A percentile compares a stretch with the other conserved stretches of the same genome.
phyloP scores from a whole-genome alignment of 2,113 vertebrate species.

The Mobula hypostoma region DNA sequence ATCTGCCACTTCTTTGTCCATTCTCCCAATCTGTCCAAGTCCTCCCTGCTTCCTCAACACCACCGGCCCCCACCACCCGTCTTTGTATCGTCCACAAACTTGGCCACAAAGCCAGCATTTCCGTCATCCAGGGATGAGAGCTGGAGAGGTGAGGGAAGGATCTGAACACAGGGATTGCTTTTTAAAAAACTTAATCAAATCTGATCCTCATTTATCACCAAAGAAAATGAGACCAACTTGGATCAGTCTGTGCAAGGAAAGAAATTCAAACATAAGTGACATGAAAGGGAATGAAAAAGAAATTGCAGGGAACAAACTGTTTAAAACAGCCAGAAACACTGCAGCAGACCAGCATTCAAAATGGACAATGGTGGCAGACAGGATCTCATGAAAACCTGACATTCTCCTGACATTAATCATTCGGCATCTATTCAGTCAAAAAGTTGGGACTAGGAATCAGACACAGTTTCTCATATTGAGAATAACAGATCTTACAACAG shows the following conservation, averaged over 20 bases:
- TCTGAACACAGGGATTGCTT: not conserved
- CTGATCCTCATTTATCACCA: too few relatives aligned
- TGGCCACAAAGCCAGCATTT: too few relatives aligned
- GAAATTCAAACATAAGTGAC: not conserved
- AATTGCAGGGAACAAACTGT: not conserved
- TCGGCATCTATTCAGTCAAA: not conserved
- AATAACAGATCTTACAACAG: not conserved
- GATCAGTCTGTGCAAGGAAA: too few relatives aligned
- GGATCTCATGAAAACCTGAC: not conserved
- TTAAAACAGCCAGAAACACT: not conserved
- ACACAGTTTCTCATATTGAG: not conserved
- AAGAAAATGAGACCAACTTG: not conserved
- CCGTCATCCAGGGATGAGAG: too few relatives aligned
- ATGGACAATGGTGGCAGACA: not conserved
- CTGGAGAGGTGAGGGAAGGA: not conserved
- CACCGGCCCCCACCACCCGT: too few relatives aligned
- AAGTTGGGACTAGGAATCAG: not conserved
- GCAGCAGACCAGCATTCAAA: not conserved
- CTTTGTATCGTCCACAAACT: too few relatives aligned
- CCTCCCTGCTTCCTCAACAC: too few relatives aligned
- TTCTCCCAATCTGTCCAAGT: too few relatives aligned
- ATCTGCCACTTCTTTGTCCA: too few relatives aligned
- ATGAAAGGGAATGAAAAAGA: not conserved
- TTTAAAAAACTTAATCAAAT: not conserved
- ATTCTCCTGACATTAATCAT: not conserved